Evolutionary conservation across 2,888 invertebrate species (phyloP).

Genomic region (Onthophagus sagittarius): DNA sequence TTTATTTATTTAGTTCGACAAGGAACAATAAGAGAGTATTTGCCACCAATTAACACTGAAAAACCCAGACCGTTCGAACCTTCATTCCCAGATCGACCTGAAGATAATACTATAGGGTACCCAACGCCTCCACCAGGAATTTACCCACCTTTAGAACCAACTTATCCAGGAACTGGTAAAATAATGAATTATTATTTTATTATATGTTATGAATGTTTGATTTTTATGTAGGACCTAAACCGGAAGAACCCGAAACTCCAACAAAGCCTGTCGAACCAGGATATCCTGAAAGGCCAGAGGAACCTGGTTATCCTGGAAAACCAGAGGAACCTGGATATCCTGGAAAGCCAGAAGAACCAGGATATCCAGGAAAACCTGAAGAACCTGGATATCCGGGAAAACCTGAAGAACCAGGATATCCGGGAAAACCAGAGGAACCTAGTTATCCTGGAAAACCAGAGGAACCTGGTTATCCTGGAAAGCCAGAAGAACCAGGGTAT

Average conservation of each 20-base stretch:
- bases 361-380: neutral
- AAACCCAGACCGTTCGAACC: constrained; percentile 69
- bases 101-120: constrained; percentile 33
- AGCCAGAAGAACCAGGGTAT: constrained; percentile 1
- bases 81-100: constrained; percentile 35
- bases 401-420: constrained; percentile 19
- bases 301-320: neutral
- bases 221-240: neutral
- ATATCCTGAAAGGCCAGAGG: neutral
- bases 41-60: constrained; percentile 59
- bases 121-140: constrained; percentile 36
- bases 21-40: constrained; percentile 52
- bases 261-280: constrained; percentile 21
- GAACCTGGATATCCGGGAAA: neutral
- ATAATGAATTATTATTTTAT: neutral
- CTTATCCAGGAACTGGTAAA: neutral
- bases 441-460: too few relatives aligned
- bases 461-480: neutral
- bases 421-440: constrained; percentile 21
- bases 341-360: neutral
- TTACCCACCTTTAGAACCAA: constrained; percentile 23
- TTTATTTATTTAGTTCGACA: constrained; percentile 58
- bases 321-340: neutral
- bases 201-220: neutral
- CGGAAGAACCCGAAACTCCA: neutral